Base-by-base conservation (phyloP, 2,888 invertebrate genomes). In the Agrotis exclamationis region DNA sequence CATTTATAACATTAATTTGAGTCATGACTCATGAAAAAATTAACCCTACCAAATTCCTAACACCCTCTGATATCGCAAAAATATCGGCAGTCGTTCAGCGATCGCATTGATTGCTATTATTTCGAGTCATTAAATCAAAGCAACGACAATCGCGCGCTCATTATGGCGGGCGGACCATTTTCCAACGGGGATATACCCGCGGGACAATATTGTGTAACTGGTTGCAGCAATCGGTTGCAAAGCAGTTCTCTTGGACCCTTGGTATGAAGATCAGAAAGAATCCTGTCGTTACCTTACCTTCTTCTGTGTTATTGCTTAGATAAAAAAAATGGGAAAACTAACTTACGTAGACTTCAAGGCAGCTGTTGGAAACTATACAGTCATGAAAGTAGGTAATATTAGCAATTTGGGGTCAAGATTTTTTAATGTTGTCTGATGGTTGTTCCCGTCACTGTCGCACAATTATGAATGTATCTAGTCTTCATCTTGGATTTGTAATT, bases 111-210 rank as follows among this genome's bases (percentile, higher is more conserved):
- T 94, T 93, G 93, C 92, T 92, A 93, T 94, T 93, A 94, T 93
- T 93, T 90, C 91, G 88, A 88, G 90, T 93, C 94, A 93, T 94
- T 94, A 95, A 95, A 95, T 95, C 95, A 95, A 94, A 93, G 88
- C 91, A 90, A 88, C 88, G 88, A 91, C 91, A 93, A 92, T 92
- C 87, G 85, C 82, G 86, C 87, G 87, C 93, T 94, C 93, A 93
- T 94, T 94, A 93, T 85, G 88, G 88, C 85, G 82, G 63, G 88
- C 87, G 89, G 90, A 87, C 91, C 87, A 90, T 87, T 87, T 88
- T 86, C 87, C 87, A 79, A 39, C 54, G 68, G 71, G 76, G 68
- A 74, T 78, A 70, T 60, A 75, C 77, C 70, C 76, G 78, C 75
- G 78, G 53, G 64, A 51, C 47, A 11, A 5, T 74, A 76, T 63